These are phyloP conservation scores for Mellilla xanthometata DNA, from an alignment of 2,888 invertebrate species.

Conservation along the genomic window DNA sequence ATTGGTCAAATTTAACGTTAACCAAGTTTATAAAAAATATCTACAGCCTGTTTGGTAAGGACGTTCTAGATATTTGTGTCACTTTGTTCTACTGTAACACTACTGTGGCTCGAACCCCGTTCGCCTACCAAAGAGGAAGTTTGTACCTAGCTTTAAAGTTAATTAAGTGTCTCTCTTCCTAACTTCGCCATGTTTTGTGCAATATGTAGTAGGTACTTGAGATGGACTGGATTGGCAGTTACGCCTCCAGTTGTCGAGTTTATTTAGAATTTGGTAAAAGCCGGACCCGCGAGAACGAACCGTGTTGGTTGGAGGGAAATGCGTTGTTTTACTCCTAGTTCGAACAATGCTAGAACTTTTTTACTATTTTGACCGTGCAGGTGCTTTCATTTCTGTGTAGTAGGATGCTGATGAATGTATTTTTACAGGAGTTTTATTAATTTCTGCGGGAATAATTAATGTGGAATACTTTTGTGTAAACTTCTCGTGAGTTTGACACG, in stretches of 20 bases:
- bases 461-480: too few relatives aligned
- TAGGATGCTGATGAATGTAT: neutral
- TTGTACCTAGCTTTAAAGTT: slow-evolving; percentile 67
- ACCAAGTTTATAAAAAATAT: too few relatives aligned
- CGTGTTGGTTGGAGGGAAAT: slow-evolving; percentile 13
- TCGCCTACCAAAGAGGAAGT: slow-evolving; percentile 42
- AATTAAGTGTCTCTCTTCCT: slow-evolving; percentile 57
- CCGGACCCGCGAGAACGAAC: slow-evolving; percentile 30
- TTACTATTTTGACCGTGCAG: slow-evolving; percentile 1
- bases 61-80: too few relatives aligned
- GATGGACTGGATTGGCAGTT: slow-evolving; percentile 51
- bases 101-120: slow-evolving; percentile 19
- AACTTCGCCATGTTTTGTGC: slow-evolving; percentile 50
- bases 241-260: slow-evolving; percentile 36
- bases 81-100: slow-evolving; percentile 1
- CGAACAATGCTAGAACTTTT: slow-evolving; percentile 1
- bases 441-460: too few relatives aligned
- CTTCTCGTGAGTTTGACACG: too few relatives aligned
- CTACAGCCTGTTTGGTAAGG: too few relatives aligned
- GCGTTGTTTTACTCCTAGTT: slow-evolving; percentile 5
- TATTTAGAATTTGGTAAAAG: slow-evolving; percentile 38
- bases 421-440: neutral
- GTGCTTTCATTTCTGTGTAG: slow-evolving; percentile 3
- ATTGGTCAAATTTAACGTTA: too few relatives aligned
- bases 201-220: slow-evolving; percentile 51